A percentile compares a stretch with the other conserved stretches of the same genome.
Conservation (phyloP, 2,797 vertebrate genomes). For the Acrossocheilus fasciatus region DNA sequence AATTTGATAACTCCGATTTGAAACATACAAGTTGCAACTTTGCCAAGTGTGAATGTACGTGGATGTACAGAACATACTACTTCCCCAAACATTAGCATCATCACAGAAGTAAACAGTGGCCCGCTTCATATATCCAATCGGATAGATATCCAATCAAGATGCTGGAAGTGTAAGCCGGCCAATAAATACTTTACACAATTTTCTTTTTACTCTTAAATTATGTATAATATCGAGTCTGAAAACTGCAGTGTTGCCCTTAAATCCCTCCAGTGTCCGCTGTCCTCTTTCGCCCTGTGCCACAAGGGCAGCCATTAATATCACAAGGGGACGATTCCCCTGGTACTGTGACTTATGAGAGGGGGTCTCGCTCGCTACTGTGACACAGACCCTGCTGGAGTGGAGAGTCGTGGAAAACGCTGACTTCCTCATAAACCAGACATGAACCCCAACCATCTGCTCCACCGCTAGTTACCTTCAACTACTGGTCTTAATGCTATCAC, state of each 20-base stretch:
- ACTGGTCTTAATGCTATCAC: conserved; percentile 53
- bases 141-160: not conserved
- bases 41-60: not conserved
- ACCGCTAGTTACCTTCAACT: conserved; percentile 59
- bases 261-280: conserved; percentile 67
- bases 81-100: not conserved
- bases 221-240: conserved; percentile 21
- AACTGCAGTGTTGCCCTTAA: conserved; percentile 69
- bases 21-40: not conserved
- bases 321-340: conserved; percentile 73
- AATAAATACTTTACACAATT: not conserved
- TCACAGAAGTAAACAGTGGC: conserved; percentile 4
- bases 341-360: conserved; percentile 74
- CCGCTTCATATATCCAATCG: not conserved
- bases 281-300: conserved; percentile 73
- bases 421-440: conserved; percentile 64
- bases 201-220: not conserved
- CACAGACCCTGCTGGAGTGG: conserved; percentile 71
- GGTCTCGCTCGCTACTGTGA: conserved; percentile 71
- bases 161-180: not conserved
- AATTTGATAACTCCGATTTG: not conserved
- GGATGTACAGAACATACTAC: not conserved
- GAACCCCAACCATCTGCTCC: conserved; percentile 78
- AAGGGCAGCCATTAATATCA: conserved; percentile 81
- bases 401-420: conserved; percentile 79